Evolutionary conservation across 2,797 vertebrate genomes (phyloP), one percentile per base, ranked within the genome.

Genomic region (Tachyglossus aculeatus): DNA sequence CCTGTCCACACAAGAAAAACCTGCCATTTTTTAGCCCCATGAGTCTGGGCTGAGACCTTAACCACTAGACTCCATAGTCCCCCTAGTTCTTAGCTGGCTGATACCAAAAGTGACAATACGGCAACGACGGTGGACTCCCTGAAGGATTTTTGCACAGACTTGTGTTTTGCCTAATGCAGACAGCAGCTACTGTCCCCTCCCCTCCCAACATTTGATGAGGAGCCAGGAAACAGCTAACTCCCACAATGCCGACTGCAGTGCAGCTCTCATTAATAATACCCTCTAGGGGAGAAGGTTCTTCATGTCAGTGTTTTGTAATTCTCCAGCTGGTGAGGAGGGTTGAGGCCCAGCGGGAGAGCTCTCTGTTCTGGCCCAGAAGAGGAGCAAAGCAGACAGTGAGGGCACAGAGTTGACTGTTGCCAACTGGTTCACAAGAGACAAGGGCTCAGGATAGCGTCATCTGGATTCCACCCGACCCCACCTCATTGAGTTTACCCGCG

Each of bases 401-500:
- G 78, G 36, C 60, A 72, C 32, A 61, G 67, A 85, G 58, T 54
- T 71, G 61, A 54, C 7, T 57, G 12, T 39, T 48, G 43, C 47
- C 18, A 47, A 18, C 44, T 32, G 11, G 39, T 55, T 68, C 66
- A 56, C 41, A 18, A 31, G 64, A 57, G 25, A 31, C 21, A 15
- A 9, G 22, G 25, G 51, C 63, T 37, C 38, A 27, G 25, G 21
- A 18, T 19, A 22, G 50, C 56, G 19, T 21, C 36, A 50, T 24
- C 12, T 14, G 7, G 63, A 12, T 53, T 63, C 41, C 54, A 65
- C 47, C 40, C 19, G 59, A 34, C 13, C 45, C 18, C 1, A 1
- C 63, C 3, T 15, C 27, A 4, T 5, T 9, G 33, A 47, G 12
- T 40, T 73, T 78, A 90, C 18, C 82, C 74, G 33, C 40, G 70